Conservation (phyloP, 2,888 invertebrate genomes). For the Drosophila imparisetae region DNA sequence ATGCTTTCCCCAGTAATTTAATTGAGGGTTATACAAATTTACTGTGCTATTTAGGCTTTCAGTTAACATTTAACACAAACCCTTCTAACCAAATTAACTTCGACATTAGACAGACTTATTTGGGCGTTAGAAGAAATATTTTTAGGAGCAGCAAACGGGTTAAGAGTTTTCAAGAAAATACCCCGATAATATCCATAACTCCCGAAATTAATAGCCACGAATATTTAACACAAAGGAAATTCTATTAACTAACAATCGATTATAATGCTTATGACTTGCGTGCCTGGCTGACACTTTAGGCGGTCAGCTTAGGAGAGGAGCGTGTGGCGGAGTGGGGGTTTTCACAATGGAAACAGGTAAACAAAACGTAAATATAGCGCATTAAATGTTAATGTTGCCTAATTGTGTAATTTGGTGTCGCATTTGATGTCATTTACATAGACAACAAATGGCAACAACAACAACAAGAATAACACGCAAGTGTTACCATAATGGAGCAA, state of each 20-base stretch:
- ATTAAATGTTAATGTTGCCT: conserved; percentile 83
- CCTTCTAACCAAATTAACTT: neutral
- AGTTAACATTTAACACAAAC: neutral
- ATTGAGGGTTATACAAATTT: neutral
- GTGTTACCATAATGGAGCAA: conserved; percentile 22
- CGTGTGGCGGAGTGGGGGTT: neutral
- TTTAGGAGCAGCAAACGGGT: conserved; percentile 28
- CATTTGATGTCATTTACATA: conserved; percentile 66
- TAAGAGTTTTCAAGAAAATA: conserved; percentile 15
- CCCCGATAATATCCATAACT: conserved; percentile 25
- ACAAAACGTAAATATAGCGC: conserved; percentile 78
- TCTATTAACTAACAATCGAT: conserved; percentile 79
- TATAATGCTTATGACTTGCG: conserved; percentile 75
- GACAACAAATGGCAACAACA: conserved; percentile 49
- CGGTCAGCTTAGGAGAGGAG: neutral
- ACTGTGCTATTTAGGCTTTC: neutral
- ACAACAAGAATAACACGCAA: conserved; percentile 40
- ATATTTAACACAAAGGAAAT: conserved; percentile 42
- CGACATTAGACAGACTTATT: conserved; percentile 46
- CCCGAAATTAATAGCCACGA: conserved; percentile 40
- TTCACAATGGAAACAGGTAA: conserved; percentile 54
- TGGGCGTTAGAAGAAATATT: conserved; percentile 12
- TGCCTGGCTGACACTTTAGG: conserved; percentile 32
- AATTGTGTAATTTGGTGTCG: conserved; percentile 82
- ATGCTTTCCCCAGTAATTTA: neutral